These are phyloP conservation scores for Andrena flavipes DNA, from an alignment of 2,888 invertebrate species.

Conservation along the genomic window DNA sequence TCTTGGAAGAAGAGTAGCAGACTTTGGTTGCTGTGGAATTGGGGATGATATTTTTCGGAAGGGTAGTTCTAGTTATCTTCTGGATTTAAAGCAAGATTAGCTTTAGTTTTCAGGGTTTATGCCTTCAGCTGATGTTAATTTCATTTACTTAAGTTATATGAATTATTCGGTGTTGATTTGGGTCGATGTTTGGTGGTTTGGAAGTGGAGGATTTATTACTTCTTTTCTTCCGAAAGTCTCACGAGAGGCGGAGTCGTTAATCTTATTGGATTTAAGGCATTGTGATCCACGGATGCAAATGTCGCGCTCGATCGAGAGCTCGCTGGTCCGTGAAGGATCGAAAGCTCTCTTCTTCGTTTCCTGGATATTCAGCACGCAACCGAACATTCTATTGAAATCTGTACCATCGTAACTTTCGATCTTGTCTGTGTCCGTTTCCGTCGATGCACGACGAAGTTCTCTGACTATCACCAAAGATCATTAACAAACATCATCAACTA, in stretches of 20 bases:
- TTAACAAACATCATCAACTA: not conserved
- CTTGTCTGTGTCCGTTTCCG: conserved; percentile 21
- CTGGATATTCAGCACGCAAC: conserved; percentile 38
- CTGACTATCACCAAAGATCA: not conserved
- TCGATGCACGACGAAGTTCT: conserved; percentile 2
- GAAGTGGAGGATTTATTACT: not conserved
- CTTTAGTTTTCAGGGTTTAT: no score
- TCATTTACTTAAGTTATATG: not conserved
- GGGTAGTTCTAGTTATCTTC: not conserved
- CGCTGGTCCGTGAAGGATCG: conserved; percentile 59
- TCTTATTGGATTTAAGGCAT: conserved; percentile 61
- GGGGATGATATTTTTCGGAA: not conserved
- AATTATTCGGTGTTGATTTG: not conserved
- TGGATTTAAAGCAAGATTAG: no score
- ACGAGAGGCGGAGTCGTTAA: conserved; percentile 50
- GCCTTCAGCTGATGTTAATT: not conserved
- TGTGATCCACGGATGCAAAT: conserved; percentile 52
- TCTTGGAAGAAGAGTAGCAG: not conserved
- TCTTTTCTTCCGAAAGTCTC: conserved; percentile 47
- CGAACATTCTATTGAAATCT: conserved; percentile 36
- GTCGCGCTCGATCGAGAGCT: conserved; percentile 59
- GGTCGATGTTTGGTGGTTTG: not conserved
- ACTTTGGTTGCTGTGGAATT: not conserved
- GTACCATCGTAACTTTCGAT: conserved; percentile 32
- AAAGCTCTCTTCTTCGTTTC: conserved; percentile 58